Base-by-base conservation (phyloP, 2,888 invertebrate genomes). In the Drosophila barbarae region DNA sequence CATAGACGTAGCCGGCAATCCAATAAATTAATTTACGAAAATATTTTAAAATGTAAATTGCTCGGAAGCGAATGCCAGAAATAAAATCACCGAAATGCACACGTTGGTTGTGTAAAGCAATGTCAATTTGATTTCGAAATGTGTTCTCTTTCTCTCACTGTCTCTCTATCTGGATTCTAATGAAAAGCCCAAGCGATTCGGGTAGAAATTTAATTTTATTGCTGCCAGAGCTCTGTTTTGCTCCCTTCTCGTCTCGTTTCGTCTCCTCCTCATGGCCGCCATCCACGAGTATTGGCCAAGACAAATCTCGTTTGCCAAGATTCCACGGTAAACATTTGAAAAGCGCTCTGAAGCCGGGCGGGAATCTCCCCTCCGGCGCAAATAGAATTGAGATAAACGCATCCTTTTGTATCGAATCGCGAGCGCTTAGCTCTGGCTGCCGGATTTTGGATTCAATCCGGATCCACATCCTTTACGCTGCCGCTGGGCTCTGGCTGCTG, bases 321-420 rank as follows among this genome's bases (percentile, higher is more conserved):
- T 78, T 79, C 59, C 76, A 76, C 64, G 72, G 82, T 63, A 79
- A 84, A 79, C 76, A 84, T 78, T 67, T 69, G 82, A 76, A 71
- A 78, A 79, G 84, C 84, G 84, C 75, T 75, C 73, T 59, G 42
- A 44, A 58, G 42, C 42, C 58, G 21, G 42, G 61, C 63, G 42
- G 23, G 36, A 32, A 18, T 32, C 35, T 39, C 23, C 28, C 65
- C 26, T 30, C 12, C n/a, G 74, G 74, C 67, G 84, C 78, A 84
- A 79, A 79, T 79, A 79, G 74, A 84, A 81, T 84, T 78, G 82
- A 76, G 82, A 81, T 79, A 78, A 84, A 78, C 79, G 74, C 74
- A 84, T 84, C 84, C 77, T 77, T 78, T 78, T 78, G 84, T 84
- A 78, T 78, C 77, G 84, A 84, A 64, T 61, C 74, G 80, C 70